Base-by-base conservation (phyloP, 2,888 invertebrate species). In the Pseudococcus viburni region DNA sequence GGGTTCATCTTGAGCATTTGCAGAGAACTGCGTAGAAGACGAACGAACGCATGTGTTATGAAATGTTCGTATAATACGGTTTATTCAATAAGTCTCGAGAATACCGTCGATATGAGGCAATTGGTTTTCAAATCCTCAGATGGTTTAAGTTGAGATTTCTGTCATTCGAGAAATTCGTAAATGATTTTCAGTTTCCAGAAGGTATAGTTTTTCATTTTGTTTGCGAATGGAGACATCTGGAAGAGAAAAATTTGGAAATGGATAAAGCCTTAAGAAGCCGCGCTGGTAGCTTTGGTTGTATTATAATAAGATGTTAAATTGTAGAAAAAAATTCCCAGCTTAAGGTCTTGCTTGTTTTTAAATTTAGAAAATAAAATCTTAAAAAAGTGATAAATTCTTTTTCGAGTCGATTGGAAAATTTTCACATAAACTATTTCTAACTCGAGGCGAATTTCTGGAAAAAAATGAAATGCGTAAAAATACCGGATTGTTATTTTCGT, bases 71-170 rank as follows among this genome's bases (percentile, higher is more conserved):
- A 15, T 73, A 73, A 73, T 73, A 73, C 6, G 73, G 33, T 73
- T 73, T 73, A 33, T 33, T 73, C n/a, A 73, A 73, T 73, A 73
- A 73, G 73, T 73, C 26, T 73, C 33, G 33, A 73, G 73, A 73
- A 73, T 73, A 33, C 15, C 33, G 17, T 73, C 26, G 26, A 73
- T 73, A 73, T 73, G 73, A 73, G 33, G 33, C 73, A 73, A 73
- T 73, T 73, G 73, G 12, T 73, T 73, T 73, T 33, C 33, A 73
- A 73, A 73, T 73, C 73, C 73, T 73, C 68, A 73, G 73, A 73
- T 73, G 33, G 73, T 33, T 73, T 33, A 73, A 73, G 33, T 73
- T 33, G 7, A 73, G 73, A 73, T 73, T 26, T 17, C 33, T 73
- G 33, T 73, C 73, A 33, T 33, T 73, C 33, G 73, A 73, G 73